Evolutionary conservation across 1,140 invertebrate genomes (phyloP).

Genomic region (Whitmania pigra): DNA sequence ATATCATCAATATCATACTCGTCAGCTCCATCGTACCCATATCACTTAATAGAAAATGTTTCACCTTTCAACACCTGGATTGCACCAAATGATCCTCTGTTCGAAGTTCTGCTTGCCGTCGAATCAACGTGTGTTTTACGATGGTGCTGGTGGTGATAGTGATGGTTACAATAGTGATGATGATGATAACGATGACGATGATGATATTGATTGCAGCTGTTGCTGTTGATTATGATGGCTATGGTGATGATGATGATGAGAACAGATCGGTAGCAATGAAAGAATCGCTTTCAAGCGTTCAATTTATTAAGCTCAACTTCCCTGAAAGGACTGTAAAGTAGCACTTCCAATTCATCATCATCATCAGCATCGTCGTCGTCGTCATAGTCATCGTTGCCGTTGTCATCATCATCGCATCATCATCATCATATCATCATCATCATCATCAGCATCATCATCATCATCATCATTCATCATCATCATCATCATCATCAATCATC

Average conservation of each 20-base stretch:
- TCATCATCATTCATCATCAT: neutral
- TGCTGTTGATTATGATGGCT: neutral
- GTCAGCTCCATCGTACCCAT: no score
- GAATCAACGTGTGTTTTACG: no score
- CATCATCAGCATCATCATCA: constrained; percentile 2
- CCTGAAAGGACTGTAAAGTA: no score
- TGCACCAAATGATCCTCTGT: no score
- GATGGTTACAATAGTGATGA: neutral
- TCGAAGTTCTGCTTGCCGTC: no score
- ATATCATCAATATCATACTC: neutral
- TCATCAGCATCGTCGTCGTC: neutral
- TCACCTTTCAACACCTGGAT: no score
- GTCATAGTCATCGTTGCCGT: neutral
- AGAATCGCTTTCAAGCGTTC: no score
- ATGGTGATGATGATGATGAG: constrained; percentile 11
- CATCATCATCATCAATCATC: no score
- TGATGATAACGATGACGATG: constrained; percentile 9
- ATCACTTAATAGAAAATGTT: neutral
- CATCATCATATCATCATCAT: constrained; percentile 7
- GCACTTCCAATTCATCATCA: neutral
- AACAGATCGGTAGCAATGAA: no score
- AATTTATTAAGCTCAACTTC: no score
- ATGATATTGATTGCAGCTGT: neutral
- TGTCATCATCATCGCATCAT: neutral
- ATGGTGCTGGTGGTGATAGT: no score